phyloP scores from a whole-genome alignment of 1,140 invertebrate genomes.

The Drosophila asahinai region DNA sequence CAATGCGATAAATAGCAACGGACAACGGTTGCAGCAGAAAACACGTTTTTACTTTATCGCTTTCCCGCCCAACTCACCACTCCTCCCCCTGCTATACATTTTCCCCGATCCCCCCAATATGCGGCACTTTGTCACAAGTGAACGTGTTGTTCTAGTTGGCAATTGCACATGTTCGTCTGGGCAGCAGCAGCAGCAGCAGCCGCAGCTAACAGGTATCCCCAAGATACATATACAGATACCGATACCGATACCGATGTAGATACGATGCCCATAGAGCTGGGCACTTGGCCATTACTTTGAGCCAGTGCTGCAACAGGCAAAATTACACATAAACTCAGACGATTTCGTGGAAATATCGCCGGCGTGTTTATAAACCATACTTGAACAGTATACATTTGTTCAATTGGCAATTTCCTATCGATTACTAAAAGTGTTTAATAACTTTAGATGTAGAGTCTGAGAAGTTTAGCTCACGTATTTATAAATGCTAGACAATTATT shows the following conservation, averaged over 20 bases:
- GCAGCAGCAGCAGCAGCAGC: slow-evolving; percentile 22
- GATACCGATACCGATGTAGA: slow-evolving; percentile 21
- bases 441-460: not conserved
- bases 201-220: slow-evolving; percentile 51
- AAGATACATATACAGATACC: slow-evolving; percentile 35
- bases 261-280: slow-evolving; percentile 1
- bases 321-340: slow-evolving; percentile 15
- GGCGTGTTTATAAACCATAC: not conserved
- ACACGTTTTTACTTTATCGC: slow-evolving; percentile 78
- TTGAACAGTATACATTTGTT: not conserved
- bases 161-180: slow-evolving; percentile 71
- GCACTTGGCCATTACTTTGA: slow-evolving; percentile 24
- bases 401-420: not conserved
- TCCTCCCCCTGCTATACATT: slow-evolving; percentile 9
- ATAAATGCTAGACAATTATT: too few relatives aligned
- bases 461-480: not conserved
- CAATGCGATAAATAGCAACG: slow-evolving; percentile 71
- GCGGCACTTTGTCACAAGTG: slow-evolving; percentile 74
- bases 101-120: slow-evolving; percentile 38
- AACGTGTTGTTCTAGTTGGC: slow-evolving; percentile 82
- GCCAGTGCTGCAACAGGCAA: slow-evolving; percentile 12
- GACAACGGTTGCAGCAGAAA: slow-evolving; percentile 71
- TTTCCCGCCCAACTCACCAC: slow-evolving; percentile 25
- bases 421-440: not conserved
- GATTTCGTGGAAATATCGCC: slow-evolving; percentile 26